phyloP scores from a whole-genome alignment of 1,140 invertebrate genomes.

The Leguminivora glycinivorella region DNA sequence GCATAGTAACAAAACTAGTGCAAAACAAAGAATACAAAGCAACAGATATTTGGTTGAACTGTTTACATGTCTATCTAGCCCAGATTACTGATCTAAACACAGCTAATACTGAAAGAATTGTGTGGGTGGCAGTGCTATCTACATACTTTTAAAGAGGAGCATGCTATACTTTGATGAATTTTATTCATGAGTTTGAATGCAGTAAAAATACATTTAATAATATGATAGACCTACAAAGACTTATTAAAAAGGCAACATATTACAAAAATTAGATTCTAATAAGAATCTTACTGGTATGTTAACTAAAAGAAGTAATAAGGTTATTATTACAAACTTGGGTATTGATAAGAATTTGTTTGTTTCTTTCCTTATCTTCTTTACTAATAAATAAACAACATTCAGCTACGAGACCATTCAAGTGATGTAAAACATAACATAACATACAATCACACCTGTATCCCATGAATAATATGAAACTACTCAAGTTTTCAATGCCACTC shows the following conservation, averaged over 20 bases:
- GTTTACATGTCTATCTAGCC: not conserved
- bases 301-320: not conserved
- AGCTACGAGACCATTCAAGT: too few relatives aligned
- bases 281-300: too few relatives aligned
- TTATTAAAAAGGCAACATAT: too few relatives aligned
- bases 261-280: too few relatives aligned
- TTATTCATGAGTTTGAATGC: not conserved
- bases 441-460: too few relatives aligned
- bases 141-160: not conserved
- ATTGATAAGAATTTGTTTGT: not conserved
- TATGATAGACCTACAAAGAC: too few relatives aligned
- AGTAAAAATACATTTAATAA: too few relatives aligned
- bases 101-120: not conserved
- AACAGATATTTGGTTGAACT: not conserved
- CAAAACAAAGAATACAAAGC: too few relatives aligned
- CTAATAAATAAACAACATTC: conserved; percentile 4
- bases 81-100: not conserved
- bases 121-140: conserved; percentile 6
- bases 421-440: too few relatives aligned
- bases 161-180: not conserved
- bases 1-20: too few relatives aligned
- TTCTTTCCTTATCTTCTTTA: not conserved
- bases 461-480: too few relatives aligned
- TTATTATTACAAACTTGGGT: not conserved
- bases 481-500: too few relatives aligned